Conservation (phyloP, 2,113 vertebrate genomes). For the Rana temporaria region DNA sequence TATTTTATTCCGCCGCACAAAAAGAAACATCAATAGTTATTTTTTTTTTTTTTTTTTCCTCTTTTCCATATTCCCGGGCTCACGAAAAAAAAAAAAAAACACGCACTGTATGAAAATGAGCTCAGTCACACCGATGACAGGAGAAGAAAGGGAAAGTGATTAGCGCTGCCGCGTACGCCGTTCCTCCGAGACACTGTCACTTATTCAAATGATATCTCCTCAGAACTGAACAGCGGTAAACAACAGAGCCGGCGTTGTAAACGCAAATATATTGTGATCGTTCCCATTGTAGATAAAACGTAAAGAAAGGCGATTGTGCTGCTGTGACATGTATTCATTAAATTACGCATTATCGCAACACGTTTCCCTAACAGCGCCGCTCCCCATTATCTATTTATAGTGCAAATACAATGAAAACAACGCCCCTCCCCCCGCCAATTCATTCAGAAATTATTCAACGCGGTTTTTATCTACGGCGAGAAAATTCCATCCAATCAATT, state of each 20-base stretch:
- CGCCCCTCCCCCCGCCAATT: too few relatives aligned
- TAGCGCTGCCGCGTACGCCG: conserved; percentile 1
- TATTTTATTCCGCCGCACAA: conserved; percentile 60
- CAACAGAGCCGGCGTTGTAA: conserved; percentile 30
- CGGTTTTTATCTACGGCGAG: too few relatives aligned
- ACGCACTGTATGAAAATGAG: conserved; percentile 42
- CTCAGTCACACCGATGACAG: conserved; percentile 16
- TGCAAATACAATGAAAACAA: too few relatives aligned
- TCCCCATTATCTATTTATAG: background rate
- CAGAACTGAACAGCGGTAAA: conserved; percentile 28
- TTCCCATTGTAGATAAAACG: conserved; percentile 40
- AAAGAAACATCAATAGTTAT: conserved; percentile 73
- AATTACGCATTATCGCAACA: conserved; percentile 25
- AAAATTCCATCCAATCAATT: too few relatives aligned
- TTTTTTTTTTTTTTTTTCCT: conserved; percentile 70
- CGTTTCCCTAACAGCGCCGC: background rate
- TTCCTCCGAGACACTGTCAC: conserved; percentile 25
- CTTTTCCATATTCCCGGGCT: conserved; percentile 1
- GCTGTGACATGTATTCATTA: conserved; percentile 34
- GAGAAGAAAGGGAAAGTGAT: conserved; percentile 48
- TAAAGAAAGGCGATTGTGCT: conserved; percentile 8
- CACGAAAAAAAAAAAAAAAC: too few relatives aligned
- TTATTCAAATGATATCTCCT: conserved; percentile 48
- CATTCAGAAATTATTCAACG: too few relatives aligned
- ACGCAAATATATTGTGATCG: conserved; percentile 31